Evolutionary conservation across 2,113 vertebrate genomes (phyloP).

Genomic region (Rhizomys pruinosus): DNA sequence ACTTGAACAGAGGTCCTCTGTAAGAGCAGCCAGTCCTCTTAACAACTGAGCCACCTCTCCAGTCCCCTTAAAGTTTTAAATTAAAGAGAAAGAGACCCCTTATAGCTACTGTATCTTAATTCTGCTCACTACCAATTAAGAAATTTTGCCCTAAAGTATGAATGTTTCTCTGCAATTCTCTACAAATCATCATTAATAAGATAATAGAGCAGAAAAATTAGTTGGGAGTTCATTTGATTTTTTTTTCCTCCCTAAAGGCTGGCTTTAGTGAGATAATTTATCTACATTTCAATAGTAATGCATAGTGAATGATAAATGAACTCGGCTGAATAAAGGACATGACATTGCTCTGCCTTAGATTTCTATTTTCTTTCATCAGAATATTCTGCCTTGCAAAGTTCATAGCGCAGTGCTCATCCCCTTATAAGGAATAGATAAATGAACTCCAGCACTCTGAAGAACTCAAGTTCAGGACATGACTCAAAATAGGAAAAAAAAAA

Average conservation of each 20-base stretch:
- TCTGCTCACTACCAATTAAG: conserved; percentile 67
- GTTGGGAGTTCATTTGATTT: conserved; percentile 70
- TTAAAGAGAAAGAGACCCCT: conserved; percentile 29
- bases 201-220: conserved; percentile 74
- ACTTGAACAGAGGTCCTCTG: too few species aligned
- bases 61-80: conserved; percentile 67
- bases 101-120: conserved; percentile 49
- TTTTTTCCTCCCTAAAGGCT: conserved; percentile 49
- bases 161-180: conserved; percentile 64
- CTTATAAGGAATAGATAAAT: conserved; percentile 49
- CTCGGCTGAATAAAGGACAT: conserved; percentile 65
- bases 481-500: conserved; percentile 34
- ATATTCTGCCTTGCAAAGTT: conserved; percentile 59
- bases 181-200: conserved; percentile 77
- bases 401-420: conserved; percentile 51
- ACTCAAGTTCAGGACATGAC: background rate
- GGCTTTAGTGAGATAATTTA: conserved; percentile 74
- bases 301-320: conserved; percentile 79
- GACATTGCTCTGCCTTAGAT: conserved; percentile 69
- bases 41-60: too few species aligned
- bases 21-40: too few species aligned
- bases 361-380: conserved; percentile 70
- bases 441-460: conserved; percentile 21
- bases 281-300: conserved; percentile 72
- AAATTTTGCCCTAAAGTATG: conserved; percentile 63